A percentile compares a stretch with the other conserved stretches of the same genome.
phyloP scores from a whole-genome alignment of 2,888 invertebrate species.

The Meteorus cinctellus region DNA sequence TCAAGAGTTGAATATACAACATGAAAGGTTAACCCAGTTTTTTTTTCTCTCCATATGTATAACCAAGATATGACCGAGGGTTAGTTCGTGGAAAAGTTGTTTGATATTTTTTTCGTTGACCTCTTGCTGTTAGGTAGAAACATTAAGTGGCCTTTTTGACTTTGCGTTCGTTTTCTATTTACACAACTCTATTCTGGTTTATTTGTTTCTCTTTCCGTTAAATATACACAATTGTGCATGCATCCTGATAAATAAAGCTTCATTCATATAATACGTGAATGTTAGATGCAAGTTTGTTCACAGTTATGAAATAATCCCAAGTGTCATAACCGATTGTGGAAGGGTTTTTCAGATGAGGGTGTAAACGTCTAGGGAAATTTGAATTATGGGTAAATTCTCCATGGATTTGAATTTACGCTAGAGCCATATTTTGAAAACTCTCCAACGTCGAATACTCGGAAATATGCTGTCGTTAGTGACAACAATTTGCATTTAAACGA shows the following conservation, averaged over 20 bases:
- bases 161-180: too few relatives aligned
- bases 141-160: too few relatives aligned
- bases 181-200: background rate
- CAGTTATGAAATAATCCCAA: background rate
- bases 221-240: background rate
- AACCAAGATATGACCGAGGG: too few relatives aligned
- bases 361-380: slow-evolving; percentile 37
- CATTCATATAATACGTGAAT: background rate
- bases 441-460: slow-evolving; percentile 58
- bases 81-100: too few relatives aligned
- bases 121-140: too few relatives aligned
- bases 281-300: background rate
- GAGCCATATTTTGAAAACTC: slow-evolving; percentile 36
- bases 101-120: too few relatives aligned
- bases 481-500: slow-evolving; percentile 67
- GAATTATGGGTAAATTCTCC: slow-evolving; percentile 31
- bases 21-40: slow-evolving; percentile 53
- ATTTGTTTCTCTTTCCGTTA: background rate
- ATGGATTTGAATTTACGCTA: slow-evolving; percentile 13
- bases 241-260: slow-evolving; percentile 20
- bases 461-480: slow-evolving; percentile 62
- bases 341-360: slow-evolving; percentile 23
- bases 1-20: background rate
- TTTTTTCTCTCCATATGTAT: slow-evolving; percentile 5
- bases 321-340: slow-evolving; percentile 16